Evolutionary conservation across 2,888 invertebrate species (phyloP).

Genomic region (Cryptosula pallasiana): DNA sequence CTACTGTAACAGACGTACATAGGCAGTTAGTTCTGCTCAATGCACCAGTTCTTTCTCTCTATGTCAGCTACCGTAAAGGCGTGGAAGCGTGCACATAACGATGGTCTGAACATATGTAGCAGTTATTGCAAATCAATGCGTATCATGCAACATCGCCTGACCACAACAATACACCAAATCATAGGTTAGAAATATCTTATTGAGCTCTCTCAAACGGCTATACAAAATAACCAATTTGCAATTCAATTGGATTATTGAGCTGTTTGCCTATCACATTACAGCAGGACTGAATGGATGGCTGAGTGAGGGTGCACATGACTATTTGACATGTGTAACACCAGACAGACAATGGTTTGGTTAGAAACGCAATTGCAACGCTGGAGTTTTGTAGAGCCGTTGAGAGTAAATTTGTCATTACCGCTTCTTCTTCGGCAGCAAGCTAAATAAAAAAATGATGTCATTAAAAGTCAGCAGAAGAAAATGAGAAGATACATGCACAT

Average conservation of each 20-base stretch:
- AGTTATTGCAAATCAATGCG: not conserved
- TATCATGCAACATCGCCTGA: not conserved
- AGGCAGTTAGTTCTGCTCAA: no score
- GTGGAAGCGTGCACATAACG: not conserved
- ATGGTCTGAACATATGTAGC: not conserved
- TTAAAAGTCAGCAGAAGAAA: no score
- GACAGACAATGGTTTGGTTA: no score
- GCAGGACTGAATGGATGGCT: no score
- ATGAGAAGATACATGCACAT: no score
- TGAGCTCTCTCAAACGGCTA: not conserved
- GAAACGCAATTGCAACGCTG: not conserved
- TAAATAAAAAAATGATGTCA: not conserved
- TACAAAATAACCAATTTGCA: not conserved
- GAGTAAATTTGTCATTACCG: not conserved
- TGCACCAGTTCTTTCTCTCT: no score
- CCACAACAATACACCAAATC: not conserved
- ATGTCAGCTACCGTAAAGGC: no score
- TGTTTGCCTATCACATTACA: not conserved
- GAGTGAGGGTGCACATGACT: no score
- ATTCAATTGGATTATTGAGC: not conserved
- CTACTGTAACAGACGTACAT: no score
- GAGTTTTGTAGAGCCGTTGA: not conserved
- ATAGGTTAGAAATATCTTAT: not conserved
- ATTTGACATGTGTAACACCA: no score
- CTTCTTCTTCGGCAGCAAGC: constrained; percentile 23